A percentile compares a stretch with the other conserved stretches of the same genome.
Conservation (phyloP, 1,140 invertebrate genomes). For the Aphaenogaster floridana region DNA sequence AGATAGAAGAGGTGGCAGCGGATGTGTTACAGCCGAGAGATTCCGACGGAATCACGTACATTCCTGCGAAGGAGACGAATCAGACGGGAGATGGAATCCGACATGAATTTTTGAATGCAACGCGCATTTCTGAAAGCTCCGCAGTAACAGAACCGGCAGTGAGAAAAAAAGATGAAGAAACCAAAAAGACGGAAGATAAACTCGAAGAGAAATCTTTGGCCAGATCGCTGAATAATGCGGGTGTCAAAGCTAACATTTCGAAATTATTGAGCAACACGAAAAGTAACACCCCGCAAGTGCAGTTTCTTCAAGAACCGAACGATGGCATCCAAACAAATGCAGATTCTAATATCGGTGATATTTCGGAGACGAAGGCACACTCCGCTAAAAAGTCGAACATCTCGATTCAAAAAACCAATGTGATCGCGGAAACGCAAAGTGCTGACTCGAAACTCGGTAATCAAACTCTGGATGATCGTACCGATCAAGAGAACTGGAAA, state of each 20-base stretch:
- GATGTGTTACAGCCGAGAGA: conserved; percentile 11
- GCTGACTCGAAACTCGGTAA: neutral
- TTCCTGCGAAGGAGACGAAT: conserved; percentile 6
- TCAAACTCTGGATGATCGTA: neutral
- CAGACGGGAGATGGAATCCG: neutral
- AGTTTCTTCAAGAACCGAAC: neutral
- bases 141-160: neutral
- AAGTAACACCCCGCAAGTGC: neutral
- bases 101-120: conserved; percentile 34
- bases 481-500: conserved; percentile 22
- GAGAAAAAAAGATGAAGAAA: neutral
- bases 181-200: neutral
- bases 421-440: neutral
- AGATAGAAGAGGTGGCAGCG: conserved; percentile 1
- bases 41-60: conserved; percentile 8
- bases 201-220: neutral
- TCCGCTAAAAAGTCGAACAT: neutral
- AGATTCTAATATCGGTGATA: neutral
- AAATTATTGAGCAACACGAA: neutral
- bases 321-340: neutral
- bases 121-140: conserved; percentile 10
- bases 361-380: neutral
- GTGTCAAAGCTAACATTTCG: neutral
- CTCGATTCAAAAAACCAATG: neutral
- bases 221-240: neutral